Base-by-base conservation (phyloP, 1,140 invertebrate genomes). In the Chionoecetes opilio region DNA sequence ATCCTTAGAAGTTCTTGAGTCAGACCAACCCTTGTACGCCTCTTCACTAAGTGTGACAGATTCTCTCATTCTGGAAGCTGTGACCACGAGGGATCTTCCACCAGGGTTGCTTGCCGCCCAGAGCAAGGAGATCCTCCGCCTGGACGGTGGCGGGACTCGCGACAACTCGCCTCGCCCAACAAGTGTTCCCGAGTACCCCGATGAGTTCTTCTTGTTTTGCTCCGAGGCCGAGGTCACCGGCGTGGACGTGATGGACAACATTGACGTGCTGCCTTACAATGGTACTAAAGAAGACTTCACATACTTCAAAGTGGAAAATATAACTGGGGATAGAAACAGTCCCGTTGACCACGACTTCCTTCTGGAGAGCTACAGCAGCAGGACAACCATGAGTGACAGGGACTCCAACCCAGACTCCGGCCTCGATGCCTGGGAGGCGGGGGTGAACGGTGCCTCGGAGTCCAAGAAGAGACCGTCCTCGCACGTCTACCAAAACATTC, bases 121-220 rank as follows among this genome's bases (percentile, higher is more conserved):
- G 21, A 75, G 17, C 21, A n/a, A 32, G 32, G 29, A 32, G 9
- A n/a, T 34, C 11, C 14, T 91, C 9, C 31, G 75, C 41, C 31
- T 26, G 14, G 29, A 91, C 11, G 32, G 35, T 17, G 14, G 5
- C 2, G 21, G 14, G 38, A 29, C 34, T 6, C 21, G 63, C 9
- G 82, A 92, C 8, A 35, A 38, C n/a, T 91, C 89, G 17, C 53
- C 89, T 17, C n/a, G 2, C 3, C 46, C 46, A 32, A 53, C 32
- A 17, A 38, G 11, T 29, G 38, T 21, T 9, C 31, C 21, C 38
- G 92, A 93, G 26, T 94, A 94, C 46, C 93, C 93, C 14, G 93
- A 94, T 91, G 94, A 95, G 38, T 95, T 95, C 34, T 95, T 95
- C 41, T 63, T 95, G 37, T 95, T 95, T 21, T 95, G 94, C 46